Conservation (phyloP, 2,113 vertebrate genomes). For the Rhizomys pruinosus region DNA sequence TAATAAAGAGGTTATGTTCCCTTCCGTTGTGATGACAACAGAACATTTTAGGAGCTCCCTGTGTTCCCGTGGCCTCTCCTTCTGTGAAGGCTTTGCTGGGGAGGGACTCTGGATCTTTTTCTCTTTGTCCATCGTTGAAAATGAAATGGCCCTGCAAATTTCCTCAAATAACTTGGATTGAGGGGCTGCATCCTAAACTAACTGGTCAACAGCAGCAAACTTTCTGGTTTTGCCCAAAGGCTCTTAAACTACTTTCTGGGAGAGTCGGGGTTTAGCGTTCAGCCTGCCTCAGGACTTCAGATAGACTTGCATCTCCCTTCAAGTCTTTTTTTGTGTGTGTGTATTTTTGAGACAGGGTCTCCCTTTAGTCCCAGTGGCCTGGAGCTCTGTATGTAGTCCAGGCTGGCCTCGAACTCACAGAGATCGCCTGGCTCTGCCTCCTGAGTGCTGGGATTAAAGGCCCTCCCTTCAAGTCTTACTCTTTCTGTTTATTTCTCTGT, state of each 20-base stretch:
- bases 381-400: no score
- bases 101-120: neutral
- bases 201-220: neutral
- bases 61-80: neutral
- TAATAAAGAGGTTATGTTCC: conserved; percentile 51
- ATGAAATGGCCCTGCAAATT: neutral
- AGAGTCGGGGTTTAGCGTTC: neutral
- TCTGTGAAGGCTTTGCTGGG: neutral
- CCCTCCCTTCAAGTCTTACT: neutral
- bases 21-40: conserved; percentile 2
- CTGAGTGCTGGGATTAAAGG: no score
- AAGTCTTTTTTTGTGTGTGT: no score
- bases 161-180: conserved; percentile 24
- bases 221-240: neutral
- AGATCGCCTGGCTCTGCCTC: no score
- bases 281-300: neutral
- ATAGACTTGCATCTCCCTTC: neutral
- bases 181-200: neutral
- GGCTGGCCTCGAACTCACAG: no score
- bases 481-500: neutral
- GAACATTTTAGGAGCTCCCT: neutral
- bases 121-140: conserved; percentile 7
- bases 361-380: no score
- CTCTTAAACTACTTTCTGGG: neutral
- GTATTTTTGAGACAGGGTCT: no score